Evolutionary conservation across 2,888 invertebrate genomes (phyloP).

Genomic region (Archaeoteleia sp.): DNA sequence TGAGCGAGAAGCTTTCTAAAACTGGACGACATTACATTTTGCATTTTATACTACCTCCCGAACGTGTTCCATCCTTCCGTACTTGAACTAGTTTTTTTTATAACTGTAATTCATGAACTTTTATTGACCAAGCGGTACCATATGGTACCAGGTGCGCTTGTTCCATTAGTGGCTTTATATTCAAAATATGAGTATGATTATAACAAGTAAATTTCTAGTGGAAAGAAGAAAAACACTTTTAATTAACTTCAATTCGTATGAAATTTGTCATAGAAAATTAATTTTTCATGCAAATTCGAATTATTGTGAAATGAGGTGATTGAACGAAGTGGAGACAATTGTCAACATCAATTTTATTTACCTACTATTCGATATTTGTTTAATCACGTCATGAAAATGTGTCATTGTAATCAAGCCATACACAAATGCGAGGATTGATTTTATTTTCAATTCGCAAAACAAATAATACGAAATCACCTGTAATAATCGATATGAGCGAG

Average conservation of each 20-base stretch:
- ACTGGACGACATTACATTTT: no score
- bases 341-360: constrained; percentile 27
- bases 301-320: constrained; percentile 2
- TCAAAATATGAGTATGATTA: constrained; percentile 29
- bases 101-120: constrained; percentile 28
- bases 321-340: constrained; percentile 3
- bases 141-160: constrained; percentile 38
- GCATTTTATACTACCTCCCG: neutral
- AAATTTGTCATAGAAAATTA: constrained; percentile 7
- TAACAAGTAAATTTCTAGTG: constrained; percentile 16
- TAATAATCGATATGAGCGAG: constrained; percentile 22
- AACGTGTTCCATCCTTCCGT: constrained; percentile 3
- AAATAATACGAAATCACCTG: constrained; percentile 23
- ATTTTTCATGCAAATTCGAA: constrained; percentile 24
- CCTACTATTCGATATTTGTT: constrained; percentile 31
- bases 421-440: constrained; percentile 22
- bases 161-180: constrained; percentile 36
- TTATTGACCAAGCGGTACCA: constrained; percentile 46
- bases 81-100: constrained; percentile 44
- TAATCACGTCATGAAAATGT: constrained; percentile 30
- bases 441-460: constrained; percentile 31
- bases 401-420: constrained; percentile 19
- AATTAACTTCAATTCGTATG: constrained; percentile 19
- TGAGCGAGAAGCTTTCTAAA: no score
- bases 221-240: constrained; percentile 3